Conservation (phyloP, 2,113 vertebrate genomes). For the Ciconia maguari region DNA sequence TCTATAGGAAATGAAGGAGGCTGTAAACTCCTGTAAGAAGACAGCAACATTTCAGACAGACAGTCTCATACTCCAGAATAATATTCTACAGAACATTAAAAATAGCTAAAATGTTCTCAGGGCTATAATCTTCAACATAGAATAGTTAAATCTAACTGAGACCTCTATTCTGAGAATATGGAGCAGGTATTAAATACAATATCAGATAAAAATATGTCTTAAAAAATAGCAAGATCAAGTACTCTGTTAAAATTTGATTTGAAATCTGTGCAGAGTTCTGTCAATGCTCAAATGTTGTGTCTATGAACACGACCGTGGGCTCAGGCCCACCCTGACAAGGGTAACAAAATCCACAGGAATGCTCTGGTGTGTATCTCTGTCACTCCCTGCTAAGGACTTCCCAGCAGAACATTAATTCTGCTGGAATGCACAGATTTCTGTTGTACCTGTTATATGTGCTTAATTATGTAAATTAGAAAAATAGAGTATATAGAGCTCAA, state of each 20-base stretch:
- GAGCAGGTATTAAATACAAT: neutral
- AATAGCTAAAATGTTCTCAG: neutral
- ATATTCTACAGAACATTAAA: neutral
- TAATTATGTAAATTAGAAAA: neutral
- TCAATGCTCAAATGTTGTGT: neutral
- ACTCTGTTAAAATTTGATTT: neutral
- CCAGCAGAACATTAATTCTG: neutral
- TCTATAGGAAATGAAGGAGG: neutral
- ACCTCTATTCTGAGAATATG: neutral
- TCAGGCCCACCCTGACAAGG: neutral
- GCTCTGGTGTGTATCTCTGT: neutral
- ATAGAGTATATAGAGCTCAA: neutral
- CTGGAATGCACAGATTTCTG: neutral
- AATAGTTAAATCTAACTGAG: neutral
- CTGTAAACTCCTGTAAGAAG: neutral
- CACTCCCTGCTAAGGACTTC: accelerated
- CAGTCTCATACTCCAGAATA: neutral
- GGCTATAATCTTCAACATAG: neutral
- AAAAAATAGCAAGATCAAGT: neutral
- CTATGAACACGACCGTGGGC: neutral
- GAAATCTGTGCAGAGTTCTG: neutral
- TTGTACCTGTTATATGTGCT: neutral
- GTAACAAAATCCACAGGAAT: neutral
- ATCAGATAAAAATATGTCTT: neutral
- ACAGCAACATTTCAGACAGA: neutral